Evolutionary conservation across 30 jellyfish, hydroid and myxozoan genomes (phyloP).

Genomic region (Chrysaora quinquecirrha): DNA sequence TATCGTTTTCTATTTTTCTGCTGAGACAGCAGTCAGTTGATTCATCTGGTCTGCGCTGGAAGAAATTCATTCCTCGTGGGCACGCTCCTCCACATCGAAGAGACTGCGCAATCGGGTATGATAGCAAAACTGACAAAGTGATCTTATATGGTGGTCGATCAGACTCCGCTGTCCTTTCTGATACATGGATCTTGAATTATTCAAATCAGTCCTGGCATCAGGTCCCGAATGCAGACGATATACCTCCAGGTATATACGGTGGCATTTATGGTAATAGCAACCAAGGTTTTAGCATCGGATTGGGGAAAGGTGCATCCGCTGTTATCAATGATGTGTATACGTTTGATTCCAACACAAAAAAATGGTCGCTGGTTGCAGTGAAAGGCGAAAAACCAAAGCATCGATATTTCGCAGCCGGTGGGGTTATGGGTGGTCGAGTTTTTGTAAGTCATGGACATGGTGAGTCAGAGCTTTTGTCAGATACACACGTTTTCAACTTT

Average conservation of each 20-base stretch:
- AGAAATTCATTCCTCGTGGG: conserved; percentile 29
- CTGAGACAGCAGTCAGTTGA: too few species aligned
- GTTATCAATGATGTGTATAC: conserved; percentile 30
- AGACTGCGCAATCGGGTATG: conserved; percentile 65
- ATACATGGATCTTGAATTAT: conserved; percentile 66
- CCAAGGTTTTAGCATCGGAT: conserved; percentile 23
- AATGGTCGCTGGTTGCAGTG: conserved; percentile 36
- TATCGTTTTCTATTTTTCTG: too few species aligned
- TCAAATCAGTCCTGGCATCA: conserved; percentile 28
- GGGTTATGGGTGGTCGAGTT: conserved; percentile 13
- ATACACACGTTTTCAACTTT: conserved; percentile 30
- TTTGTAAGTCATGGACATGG: conserved; percentile 62
- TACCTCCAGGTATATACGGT: conserved; percentile 56
- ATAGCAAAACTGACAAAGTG: conserved; percentile 21
- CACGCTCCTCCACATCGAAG: conserved; percentile 50
- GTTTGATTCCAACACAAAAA: conserved; percentile 42
- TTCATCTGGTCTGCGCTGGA: conserved; percentile 70
- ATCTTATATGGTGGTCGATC: conserved; percentile 69
- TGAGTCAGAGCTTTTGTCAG: conserved; percentile 50
- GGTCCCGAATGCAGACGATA: conserved; percentile 20
- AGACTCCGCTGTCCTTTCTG: conserved; percentile 15
- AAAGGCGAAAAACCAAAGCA: conserved; percentile 29
- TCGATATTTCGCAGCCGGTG: conserved; percentile 58
- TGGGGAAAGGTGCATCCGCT: conserved; percentile 34
- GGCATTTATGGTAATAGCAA: conserved; percentile 32